Percentiles rank a stretch among this genome's conserved stretches.
phyloP scores from a whole-genome alignment of 2,888 invertebrate species.

The Lottia gigantea region DNA sequence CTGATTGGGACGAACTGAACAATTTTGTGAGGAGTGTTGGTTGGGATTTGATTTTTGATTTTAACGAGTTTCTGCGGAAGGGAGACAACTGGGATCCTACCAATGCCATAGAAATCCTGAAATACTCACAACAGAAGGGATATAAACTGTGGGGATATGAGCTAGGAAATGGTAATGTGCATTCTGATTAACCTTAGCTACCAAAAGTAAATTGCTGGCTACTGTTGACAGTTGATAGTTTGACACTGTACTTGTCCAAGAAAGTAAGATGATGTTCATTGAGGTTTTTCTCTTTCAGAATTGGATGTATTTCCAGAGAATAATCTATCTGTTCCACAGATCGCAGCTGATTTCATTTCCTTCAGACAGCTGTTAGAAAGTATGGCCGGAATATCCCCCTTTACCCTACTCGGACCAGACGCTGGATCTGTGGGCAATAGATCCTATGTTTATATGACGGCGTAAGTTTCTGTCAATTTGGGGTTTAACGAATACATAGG shows the following conservation, averaged over 20 bases:
- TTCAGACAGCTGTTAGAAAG: conserved; percentile 32
- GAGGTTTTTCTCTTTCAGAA: conserved; percentile 24
- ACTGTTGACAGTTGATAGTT: too few species aligned
- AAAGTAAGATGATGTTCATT: too few species aligned
- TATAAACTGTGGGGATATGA: conserved; percentile 62
- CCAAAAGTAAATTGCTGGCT: too few species aligned
- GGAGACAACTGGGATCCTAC: conserved; percentile 75
- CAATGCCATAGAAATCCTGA: conserved; percentile 77
- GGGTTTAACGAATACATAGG: too few species aligned
- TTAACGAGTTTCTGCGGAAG: conserved; percentile 76
- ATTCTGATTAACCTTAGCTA: too few species aligned
- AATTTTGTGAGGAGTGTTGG: conserved; percentile 73
- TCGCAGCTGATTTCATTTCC: conserved; percentile 35
- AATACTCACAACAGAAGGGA: conserved; percentile 74
- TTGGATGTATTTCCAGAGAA: conserved; percentile 31
- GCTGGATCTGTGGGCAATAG: conserved; percentile 35
- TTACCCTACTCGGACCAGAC: conserved; percentile 44
- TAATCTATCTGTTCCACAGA: conserved; percentile 30
- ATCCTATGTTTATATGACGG: conserved; percentile 21
- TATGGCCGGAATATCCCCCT: conserved; percentile 30
- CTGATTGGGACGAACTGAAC: conserved; percentile 76
- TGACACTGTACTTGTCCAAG: too few species aligned
- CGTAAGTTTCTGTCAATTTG: too few species aligned
- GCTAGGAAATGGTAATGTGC: conserved; percentile 61
- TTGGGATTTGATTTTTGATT: conserved; percentile 76